Conservation (phyloP, 1,140 invertebrate species). For the Drosophila tropicalis region DNA sequence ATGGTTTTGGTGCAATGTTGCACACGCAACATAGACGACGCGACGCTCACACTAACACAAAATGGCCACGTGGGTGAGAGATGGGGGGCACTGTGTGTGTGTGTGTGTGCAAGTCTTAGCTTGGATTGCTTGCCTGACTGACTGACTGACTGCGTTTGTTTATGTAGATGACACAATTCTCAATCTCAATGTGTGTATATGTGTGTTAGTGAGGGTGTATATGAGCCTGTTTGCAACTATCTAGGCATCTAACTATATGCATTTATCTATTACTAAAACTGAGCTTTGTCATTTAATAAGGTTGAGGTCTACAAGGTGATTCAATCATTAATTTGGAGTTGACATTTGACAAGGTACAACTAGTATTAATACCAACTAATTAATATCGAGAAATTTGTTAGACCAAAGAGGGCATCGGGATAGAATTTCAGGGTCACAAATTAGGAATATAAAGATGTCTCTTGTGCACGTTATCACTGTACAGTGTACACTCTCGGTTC, state of each 20-base stretch:
- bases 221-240: background rate
- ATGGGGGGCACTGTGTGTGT: background rate
- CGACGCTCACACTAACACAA: conserved; percentile 1
- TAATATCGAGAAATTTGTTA: background rate
- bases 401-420: too few species aligned
- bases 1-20: conserved; percentile 15
- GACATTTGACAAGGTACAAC: conserved; percentile 5
- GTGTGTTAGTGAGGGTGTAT: background rate
- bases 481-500: background rate
- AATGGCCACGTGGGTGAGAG: background rate
- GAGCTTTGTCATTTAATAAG: conserved; percentile 18
- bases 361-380: background rate
- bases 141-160: conserved; percentile 60
- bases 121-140: conserved; percentile 45
- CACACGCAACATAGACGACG: conserved; percentile 17
- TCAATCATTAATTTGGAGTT: conserved; percentile 23
- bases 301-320: conserved; percentile 45
- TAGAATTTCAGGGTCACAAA: too few species aligned
- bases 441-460: too few species aligned
- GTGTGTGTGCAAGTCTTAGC: background rate
- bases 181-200: conserved; percentile 38
- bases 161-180: conserved; percentile 75
- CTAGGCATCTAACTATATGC: background rate
- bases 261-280: conserved; percentile 10
- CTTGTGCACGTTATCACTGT: too few species aligned